Conservation (phyloP, 2,888 invertebrate species). For the Acrocyrtus sp. region DNA sequence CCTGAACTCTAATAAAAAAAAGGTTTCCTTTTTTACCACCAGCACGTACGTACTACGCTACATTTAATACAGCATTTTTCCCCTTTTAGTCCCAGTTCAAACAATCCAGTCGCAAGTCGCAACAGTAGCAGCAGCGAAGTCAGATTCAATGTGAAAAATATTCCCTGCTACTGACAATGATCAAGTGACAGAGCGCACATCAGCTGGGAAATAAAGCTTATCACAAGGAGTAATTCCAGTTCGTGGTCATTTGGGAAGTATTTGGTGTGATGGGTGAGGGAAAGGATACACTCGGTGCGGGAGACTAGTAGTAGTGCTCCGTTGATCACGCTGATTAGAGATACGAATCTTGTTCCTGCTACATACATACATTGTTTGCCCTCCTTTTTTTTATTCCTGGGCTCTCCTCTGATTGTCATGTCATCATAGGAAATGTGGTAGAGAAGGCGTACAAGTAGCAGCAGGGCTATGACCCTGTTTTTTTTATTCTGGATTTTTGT, state of each 20-base stretch:
- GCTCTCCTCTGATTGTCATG: constrained; percentile 23
- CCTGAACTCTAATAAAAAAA: constrained; percentile 47
- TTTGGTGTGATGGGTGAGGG: neutral
- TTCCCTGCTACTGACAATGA: neutral
- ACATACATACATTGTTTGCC: constrained; percentile 13
- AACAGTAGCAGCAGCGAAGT: neutral
- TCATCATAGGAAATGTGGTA: neutral
- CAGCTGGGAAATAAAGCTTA: neutral
- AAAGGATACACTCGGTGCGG: neutral
- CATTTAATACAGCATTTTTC: neutral
- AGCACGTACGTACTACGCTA: neutral
- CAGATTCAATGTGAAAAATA: neutral
- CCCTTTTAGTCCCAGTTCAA: neutral
- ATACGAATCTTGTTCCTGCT: constrained; percentile 28
- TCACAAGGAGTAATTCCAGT: neutral
- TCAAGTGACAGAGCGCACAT: neutral
- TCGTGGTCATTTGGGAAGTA: neutral
- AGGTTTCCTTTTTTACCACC: constrained; percentile 27
- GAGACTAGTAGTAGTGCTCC: too few relatives aligned
- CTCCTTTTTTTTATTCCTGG: constrained; percentile 1
- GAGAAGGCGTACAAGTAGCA: too few relatives aligned
- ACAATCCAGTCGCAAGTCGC: neutral
- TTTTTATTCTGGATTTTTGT: neutral
- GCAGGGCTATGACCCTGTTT: constrained; percentile 29
- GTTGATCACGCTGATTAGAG: constrained; percentile 18